These are phyloP conservation scores for Caradrina clavipalpis DNA, from an alignment of 2,888 invertebrate genomes.

Conservation along the genomic window DNA sequence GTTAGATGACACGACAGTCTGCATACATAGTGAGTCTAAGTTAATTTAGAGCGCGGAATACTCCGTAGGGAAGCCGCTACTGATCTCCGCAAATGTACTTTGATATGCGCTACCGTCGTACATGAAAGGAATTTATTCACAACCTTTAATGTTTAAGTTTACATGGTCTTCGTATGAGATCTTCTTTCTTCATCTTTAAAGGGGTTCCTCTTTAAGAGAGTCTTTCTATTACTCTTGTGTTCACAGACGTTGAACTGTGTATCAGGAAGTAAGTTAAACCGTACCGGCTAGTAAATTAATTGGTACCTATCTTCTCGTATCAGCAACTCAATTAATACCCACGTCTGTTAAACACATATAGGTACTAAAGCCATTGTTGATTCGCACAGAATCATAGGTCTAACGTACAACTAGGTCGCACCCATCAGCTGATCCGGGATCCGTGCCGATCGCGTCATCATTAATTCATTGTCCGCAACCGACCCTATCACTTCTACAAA, in stretches of 20 bases:
- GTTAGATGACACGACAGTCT: slow-evolving; percentile 84
- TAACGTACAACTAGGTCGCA: slow-evolving; percentile 52
- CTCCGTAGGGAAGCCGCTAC: slow-evolving; percentile 74
- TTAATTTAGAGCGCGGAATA: slow-evolving; percentile 85
- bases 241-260: too few species aligned
- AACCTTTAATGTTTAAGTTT: slow-evolving; percentile 52
- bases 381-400: slow-evolving; percentile 56
- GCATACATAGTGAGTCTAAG: slow-evolving; percentile 88
- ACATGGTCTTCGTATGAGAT: slow-evolving; percentile 45
- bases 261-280: too few species aligned
- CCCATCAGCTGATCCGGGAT: slow-evolving; percentile 57
- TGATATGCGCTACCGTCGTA: slow-evolving; percentile 78
- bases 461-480: slow-evolving; percentile 49
- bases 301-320: background rate
- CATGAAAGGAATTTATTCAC: slow-evolving; percentile 77
- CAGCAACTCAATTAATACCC: background rate
- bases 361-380: slow-evolving; percentile 26
- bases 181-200: background rate
- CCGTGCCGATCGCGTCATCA: slow-evolving; percentile 49
- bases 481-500: slow-evolving; percentile 55
- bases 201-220: too few species aligned
- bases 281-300: too few species aligned
- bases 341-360: background rate
- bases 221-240: background rate
- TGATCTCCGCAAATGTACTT: slow-evolving; percentile 81